Percentiles rank a stretch among this genome's conserved stretches.
phyloP scores from a whole-genome alignment of 2,113 vertebrate species.

The Haemorhous mexicanus region DNA sequence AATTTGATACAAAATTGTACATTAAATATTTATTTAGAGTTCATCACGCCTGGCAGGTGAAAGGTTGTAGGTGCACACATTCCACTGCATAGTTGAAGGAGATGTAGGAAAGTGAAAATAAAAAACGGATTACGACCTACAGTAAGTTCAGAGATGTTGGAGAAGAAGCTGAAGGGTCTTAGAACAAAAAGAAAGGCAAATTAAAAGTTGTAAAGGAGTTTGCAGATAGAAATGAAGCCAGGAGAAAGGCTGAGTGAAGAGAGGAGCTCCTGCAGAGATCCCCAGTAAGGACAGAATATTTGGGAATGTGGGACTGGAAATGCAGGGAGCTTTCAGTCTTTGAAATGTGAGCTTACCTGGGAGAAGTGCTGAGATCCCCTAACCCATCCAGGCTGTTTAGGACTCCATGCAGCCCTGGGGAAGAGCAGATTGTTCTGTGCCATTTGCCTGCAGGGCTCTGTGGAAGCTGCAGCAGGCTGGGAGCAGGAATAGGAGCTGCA shows the following conservation, averaged over 20 bases:
- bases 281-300: not conserved
- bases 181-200: not conserved
- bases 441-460: not conserved
- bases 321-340: not conserved
- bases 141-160: not conserved
- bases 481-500: not conserved
- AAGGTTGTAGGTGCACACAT: not conserved
- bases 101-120: not conserved
- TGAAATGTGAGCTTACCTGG: not conserved
- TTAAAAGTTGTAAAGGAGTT: not conserved
- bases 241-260: not conserved
- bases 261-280: not conserved
- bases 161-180: not conserved
- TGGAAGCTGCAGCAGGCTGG: not conserved
- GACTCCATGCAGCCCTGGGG: not conserved
- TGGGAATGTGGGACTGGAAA: not conserved
- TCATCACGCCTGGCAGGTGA: not conserved
- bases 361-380: not conserved
- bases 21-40: not conserved
- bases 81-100: not conserved
- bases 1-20: not conserved
- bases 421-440: not conserved
- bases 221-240: not conserved
- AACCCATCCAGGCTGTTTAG: not conserved
- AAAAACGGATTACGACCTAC: not conserved